Evolutionary conservation across 2,797 vertebrate genomes (phyloP), one percentile per base, ranked within the genome.

Genomic region (Cryptoprocta ferox): DNA sequence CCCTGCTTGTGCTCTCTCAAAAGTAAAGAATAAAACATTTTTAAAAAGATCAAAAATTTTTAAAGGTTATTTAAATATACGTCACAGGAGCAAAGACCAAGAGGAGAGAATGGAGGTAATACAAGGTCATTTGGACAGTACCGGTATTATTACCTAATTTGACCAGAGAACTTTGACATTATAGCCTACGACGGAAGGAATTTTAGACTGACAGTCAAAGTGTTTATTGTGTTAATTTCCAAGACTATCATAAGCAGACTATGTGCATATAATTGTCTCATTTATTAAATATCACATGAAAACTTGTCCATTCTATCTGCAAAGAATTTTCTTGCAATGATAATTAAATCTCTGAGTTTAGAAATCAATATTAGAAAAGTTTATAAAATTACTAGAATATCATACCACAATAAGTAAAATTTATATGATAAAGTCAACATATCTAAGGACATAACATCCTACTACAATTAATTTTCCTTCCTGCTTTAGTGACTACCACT

Each of bases 281-380:
- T 56, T 84, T 73, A 78, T 61, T 78, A 89, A 89, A 93, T 85
- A 53, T 24, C 10, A 26, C 14, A 30, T 30, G 82, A 71, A 94
- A 95, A 71, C 2, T 13, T 75, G 13, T 79, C 30, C 70, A 48
- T 73, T 94, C 11, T 50, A 32, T 9, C 89, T 66, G 12, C 24
- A 89, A 92, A 95, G 13, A 90, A 71, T 26, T n/a, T 83, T 13
- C 48, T 80, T 70, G 5, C 63, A 75, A 16, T 26, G 78, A 91
- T 32, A 73, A 92, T 61, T 48, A 88, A 95, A 76, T 53, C 75
- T 1, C 71, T 71, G 30, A 76, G 79, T 91, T 94, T 85, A 82
- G 42, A 96, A 96, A 95, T 68, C 5, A 84, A 16, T 68, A 93
- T 80, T 70, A 87, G 75, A 86, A 95, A 1, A 48, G n/a, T 83